phyloP scores from a whole-genome alignment of 2,113 vertebrate genomes.

The Lophius piscatorius region DNA sequence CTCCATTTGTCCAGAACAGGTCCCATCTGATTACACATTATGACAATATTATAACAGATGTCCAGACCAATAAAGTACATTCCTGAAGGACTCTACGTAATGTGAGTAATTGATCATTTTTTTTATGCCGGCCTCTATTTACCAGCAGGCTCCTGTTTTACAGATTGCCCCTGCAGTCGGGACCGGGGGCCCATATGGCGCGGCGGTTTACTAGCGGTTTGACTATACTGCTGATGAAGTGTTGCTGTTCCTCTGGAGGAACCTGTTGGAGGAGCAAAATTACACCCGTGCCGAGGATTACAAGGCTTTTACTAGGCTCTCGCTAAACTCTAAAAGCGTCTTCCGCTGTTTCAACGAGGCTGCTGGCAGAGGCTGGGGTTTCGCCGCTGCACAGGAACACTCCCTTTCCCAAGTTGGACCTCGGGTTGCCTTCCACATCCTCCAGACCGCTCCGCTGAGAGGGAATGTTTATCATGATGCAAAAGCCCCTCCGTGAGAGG shows the following conservation, averaged over 20 bases:
- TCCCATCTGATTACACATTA: slow-evolving; percentile 99
- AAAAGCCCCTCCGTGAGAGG: slow-evolving; percentile 63
- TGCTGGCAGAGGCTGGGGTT: slow-evolving; percentile 57
- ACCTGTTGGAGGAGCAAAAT: slow-evolving; percentile 86
- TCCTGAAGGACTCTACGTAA: slow-evolving; percentile 97
- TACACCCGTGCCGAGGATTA: slow-evolving; percentile 47
- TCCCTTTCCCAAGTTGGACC: slow-evolving; percentile 62
- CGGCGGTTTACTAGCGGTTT: slow-evolving; percentile 85
- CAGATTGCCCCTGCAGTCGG: slow-evolving; percentile 94
- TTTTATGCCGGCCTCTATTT: slow-evolving; percentile 87
- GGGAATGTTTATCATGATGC: slow-evolving; percentile 78
- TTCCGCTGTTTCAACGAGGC: slow-evolving; percentile 71
- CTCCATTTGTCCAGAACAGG: slow-evolving; percentile 90
- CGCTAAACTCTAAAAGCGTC: slow-evolving; percentile 65
- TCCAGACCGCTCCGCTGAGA: slow-evolving; percentile 64
- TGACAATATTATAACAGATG: slow-evolving; percentile 99
- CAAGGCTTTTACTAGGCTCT: slow-evolving; percentile 52
- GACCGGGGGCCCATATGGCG: slow-evolving; percentile 94
- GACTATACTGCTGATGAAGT: slow-evolving; percentile 85
- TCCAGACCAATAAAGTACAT: slow-evolving; percentile 98
- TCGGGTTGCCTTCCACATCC: slow-evolving; percentile 75
- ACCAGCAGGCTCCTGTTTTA: slow-evolving; percentile 91
- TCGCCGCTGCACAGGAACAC: slow-evolving; percentile 71
- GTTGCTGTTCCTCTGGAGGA: slow-evolving; percentile 81
- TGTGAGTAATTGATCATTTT: slow-evolving; percentile 99